These are phyloP conservation scores for Pao palembangensis DNA, from an alignment of 2,113 vertebrate species.

Conservation along the genomic window DNA sequence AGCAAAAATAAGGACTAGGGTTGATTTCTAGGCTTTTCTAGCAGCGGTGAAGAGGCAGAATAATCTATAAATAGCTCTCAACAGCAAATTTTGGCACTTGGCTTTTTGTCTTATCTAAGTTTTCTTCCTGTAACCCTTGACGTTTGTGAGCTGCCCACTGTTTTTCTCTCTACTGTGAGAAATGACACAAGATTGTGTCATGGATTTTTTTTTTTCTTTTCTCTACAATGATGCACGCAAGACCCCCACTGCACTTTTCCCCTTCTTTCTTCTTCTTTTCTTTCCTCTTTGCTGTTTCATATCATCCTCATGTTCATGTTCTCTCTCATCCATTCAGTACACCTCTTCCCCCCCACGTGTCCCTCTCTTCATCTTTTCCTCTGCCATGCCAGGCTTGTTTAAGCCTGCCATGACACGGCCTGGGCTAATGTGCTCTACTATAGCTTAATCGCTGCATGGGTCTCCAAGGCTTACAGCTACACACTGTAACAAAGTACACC, in stretches of 20 bases:
- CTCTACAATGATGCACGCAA: slow-evolving; percentile 1
- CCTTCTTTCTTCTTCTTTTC: background rate
- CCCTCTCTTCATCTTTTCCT: slow-evolving; percentile 32
- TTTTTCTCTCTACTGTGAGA: slow-evolving; percentile 38
- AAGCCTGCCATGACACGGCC: slow-evolving; percentile 63
- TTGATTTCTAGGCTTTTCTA: slow-evolving; percentile 30
- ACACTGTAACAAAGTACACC: slow-evolving; percentile 68
- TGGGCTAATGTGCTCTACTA: slow-evolving; percentile 71
- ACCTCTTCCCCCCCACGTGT: background rate
- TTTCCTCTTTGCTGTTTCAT: slow-evolving; percentile 2
- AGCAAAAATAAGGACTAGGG: slow-evolving; percentile 52
- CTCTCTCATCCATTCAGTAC: slow-evolving; percentile 14
- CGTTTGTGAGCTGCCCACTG: background rate
- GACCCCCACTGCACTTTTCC: slow-evolving; percentile 7
- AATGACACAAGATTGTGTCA: slow-evolving; percentile 13
- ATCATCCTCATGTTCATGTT: slow-evolving; percentile 14
- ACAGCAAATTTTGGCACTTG: slow-evolving; percentile 55
- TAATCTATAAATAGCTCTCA: slow-evolving; percentile 63
- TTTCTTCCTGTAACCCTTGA: slow-evolving; percentile 6
- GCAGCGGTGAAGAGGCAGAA: slow-evolving; percentile 14
- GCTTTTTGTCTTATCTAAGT: slow-evolving; percentile 28
- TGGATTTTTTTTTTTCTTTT: background rate
- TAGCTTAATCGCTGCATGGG: slow-evolving; percentile 63
- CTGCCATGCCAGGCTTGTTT: slow-evolving; percentile 57
- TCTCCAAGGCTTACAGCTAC: slow-evolving; percentile 68